A percentile compares a stretch with the other conserved stretches of the same genome.
phyloP scores from a whole-genome alignment of 2,113 vertebrate genomes.

The Sphaerodactylus townsendi region DNA sequence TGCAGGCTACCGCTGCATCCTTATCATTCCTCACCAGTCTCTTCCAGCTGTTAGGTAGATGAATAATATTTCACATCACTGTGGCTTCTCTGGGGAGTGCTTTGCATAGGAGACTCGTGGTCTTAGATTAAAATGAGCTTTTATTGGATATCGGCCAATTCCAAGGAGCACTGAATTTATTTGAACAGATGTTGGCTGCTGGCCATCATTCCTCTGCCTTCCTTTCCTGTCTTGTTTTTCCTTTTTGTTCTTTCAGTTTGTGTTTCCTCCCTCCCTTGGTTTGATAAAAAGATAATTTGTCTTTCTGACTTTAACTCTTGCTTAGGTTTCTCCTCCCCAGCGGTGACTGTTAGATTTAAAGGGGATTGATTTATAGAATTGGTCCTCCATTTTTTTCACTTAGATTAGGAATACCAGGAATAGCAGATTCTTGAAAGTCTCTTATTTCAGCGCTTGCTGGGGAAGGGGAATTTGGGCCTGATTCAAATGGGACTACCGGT shows the following conservation, averaged over 20 bases:
- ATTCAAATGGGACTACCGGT: background rate
- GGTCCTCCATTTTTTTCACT: too few relatives aligned
- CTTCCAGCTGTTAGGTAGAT: slow-evolving; percentile 23
- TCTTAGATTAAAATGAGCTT: slow-evolving; percentile 72
- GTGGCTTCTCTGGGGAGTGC: slow-evolving; percentile 58
- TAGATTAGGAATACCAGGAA: too few relatives aligned
- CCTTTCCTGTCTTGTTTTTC: slow-evolving; percentile 16
- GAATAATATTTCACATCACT: slow-evolving; percentile 37
- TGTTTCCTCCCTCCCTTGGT: background rate
- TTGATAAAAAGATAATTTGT: background rate
- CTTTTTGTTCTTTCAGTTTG: slow-evolving; percentile 14
- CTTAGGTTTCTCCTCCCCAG: background rate
- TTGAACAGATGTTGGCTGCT: slow-evolving; percentile 55
- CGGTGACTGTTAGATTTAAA: background rate
- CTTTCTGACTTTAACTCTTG: background rate
- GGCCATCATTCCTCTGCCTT: slow-evolving; percentile 54
- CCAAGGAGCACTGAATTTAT: slow-evolving; percentile 60
- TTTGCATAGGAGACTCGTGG: slow-evolving; percentile 58
- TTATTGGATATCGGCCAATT: slow-evolving; percentile 69
- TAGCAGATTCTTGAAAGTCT: background rate
- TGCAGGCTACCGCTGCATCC: background rate
- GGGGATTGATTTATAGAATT: slow-evolving; percentile 4
- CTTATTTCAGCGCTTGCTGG: background rate
- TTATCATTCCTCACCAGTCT: background rate
- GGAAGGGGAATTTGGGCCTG: background rate